Evolutionary conservation across 2,888 invertebrate species (phyloP).

Genomic region (Toxonevra muliebris): DNA sequence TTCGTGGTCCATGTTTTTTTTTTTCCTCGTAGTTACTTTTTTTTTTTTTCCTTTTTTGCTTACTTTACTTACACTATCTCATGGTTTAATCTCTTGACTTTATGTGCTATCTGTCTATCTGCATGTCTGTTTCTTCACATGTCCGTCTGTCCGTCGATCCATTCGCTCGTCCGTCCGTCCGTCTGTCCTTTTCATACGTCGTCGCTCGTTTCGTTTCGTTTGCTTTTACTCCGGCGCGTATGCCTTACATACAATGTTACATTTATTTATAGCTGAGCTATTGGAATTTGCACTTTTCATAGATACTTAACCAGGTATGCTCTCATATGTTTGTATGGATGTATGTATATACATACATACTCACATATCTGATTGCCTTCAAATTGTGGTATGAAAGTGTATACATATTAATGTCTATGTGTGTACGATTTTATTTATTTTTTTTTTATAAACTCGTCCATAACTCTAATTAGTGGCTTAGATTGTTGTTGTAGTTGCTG

Average conservation of each 20-base stretch:
- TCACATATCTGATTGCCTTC: constrained; percentile 30
- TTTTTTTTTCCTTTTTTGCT: no score
- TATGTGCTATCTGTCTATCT: neutral
- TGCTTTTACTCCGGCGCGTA: neutral
- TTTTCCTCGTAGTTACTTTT: no score
- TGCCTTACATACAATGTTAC: no score
- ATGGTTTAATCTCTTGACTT: constrained; percentile 26
- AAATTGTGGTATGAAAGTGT: constrained; percentile 17
- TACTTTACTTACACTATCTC: constrained; percentile 8
- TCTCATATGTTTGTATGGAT: neutral
- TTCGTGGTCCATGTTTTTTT: no score
- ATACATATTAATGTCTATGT: neutral
- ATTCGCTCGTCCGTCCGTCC: neutral
- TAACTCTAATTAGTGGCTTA: constrained; percentile 26
- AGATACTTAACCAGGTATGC: neutral
- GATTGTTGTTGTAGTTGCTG: neutral
- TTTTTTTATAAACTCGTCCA: constrained; percentile 17
- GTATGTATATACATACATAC: neutral
- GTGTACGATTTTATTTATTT: neutral
- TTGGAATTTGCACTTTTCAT: constrained; percentile 20
- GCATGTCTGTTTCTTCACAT: neutral
- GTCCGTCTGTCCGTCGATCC: neutral
- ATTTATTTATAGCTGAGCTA: constrained; percentile 7
- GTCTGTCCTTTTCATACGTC: neutral
- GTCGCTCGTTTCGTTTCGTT: no score